Conservation (phyloP, 2,113 vertebrate genomes). For the Pelusios castaneus region DNA sequence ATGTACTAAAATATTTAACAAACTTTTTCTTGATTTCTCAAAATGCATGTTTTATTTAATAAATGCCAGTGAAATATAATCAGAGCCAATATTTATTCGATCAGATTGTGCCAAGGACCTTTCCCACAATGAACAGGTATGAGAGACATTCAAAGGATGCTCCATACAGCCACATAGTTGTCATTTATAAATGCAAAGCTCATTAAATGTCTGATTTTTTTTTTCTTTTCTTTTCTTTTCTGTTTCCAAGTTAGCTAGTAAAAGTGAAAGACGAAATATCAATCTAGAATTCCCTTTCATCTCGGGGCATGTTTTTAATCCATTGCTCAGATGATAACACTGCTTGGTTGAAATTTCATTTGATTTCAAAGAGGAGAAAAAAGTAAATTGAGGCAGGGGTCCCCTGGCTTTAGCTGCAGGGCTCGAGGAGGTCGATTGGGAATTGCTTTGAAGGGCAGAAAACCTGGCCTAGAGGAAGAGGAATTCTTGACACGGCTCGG, state of each 20-base stretch:
- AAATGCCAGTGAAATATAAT: constrained; percentile 13
- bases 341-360: constrained; percentile 41
- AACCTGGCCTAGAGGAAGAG: neutral
- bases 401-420: neutral
- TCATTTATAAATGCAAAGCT: constrained; percentile 62
- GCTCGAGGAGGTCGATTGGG: neutral
- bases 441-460: neutral
- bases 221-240: neutral
- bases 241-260: neutral
- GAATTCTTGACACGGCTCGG: constrained; percentile 17
- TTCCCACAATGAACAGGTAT: neutral
- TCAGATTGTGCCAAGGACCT: neutral
- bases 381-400: constrained; percentile 17
- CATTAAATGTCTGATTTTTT: constrained; percentile 57
- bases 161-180: constrained; percentile 11
- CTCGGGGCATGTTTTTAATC: neutral
- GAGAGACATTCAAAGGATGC: neutral
- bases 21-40: constrained; percentile 41
- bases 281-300: constrained; percentile 54
- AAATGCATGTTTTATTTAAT: constrained; percentile 50
- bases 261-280: constrained; percentile 41
- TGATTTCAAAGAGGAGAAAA: constrained; percentile 59
- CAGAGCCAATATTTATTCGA: neutral
- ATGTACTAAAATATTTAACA: constrained; percentile 75
- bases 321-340: constrained; percentile 49